phyloP scores from a whole-genome alignment of 2,797 vertebrate species.

The Eupleurogrammus muticus region DNA sequence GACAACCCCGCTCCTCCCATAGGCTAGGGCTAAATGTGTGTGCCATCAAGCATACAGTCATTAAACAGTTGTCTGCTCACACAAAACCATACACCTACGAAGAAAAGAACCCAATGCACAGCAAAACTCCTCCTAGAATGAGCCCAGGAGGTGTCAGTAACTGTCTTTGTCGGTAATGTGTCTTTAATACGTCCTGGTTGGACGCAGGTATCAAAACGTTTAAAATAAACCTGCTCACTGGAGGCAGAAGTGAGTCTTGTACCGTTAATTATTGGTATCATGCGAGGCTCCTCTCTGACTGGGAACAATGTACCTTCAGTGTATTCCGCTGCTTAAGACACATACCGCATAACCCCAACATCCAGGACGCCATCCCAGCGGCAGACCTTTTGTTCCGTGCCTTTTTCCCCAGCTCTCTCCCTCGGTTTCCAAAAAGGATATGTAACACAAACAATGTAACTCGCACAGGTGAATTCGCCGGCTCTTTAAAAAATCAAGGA shows the following conservation, averaged over 20 bases:
- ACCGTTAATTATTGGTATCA: constrained; percentile 78
- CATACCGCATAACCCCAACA: too few relatives aligned
- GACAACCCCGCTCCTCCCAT: constrained; percentile 36
- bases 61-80: constrained; percentile 52
- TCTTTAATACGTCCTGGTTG: constrained; percentile 60
- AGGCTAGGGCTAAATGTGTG: constrained; percentile 35
- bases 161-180: constrained; percentile 64
- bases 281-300: constrained; percentile 66
- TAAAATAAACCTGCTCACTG: constrained; percentile 68
- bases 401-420: too few relatives aligned
- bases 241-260: constrained; percentile 72
- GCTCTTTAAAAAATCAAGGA: constrained; percentile 76
- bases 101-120: constrained; percentile 4
- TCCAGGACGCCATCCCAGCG: too few relatives aligned
- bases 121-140: constrained; percentile 20
- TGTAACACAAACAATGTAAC: constrained; percentile 68
- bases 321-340: too few relatives aligned
- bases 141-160: constrained; percentile 53
- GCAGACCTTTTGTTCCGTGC: too few relatives aligned
- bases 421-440: too few relatives aligned
- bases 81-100: constrained; percentile 32
- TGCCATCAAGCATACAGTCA: constrained; percentile 42
- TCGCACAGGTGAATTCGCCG: constrained; percentile 56
- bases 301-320: constrained; percentile 69
- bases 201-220: constrained; percentile 68